Conservation (phyloP, 2,797 vertebrate species). For the Sylvia borin region DNA sequence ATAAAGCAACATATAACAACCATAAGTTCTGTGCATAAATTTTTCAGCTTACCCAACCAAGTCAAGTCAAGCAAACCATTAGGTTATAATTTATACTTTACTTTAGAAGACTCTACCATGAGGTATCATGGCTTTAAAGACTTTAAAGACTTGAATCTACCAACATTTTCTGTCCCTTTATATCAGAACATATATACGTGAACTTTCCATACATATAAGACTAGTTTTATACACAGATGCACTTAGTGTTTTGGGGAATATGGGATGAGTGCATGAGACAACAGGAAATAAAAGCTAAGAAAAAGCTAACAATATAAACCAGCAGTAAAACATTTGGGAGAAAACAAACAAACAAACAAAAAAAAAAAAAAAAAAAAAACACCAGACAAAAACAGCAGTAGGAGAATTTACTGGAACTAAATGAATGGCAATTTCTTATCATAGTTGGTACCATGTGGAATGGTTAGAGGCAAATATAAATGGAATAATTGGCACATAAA, state of each 20-base stretch:
- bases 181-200: neutral
- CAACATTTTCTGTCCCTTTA: neutral
- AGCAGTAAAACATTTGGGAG: neutral
- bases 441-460: neutral
- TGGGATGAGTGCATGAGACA: neutral
- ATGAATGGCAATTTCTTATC: neutral
- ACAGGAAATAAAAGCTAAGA: neutral
- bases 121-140: neutral
- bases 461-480: neutral
- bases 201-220: neutral
- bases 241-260: neutral
- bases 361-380: accelerated
- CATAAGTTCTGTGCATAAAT: neutral
- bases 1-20: neutral
- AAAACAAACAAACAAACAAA: accelerated
- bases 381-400: neutral
- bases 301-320: neutral
- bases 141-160: neutral
- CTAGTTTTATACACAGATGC: neutral
- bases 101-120: neutral
- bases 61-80: neutral
- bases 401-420: neutral
- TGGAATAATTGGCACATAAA: neutral
- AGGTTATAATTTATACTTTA: neutral
- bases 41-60: neutral